A percentile compares a stretch with the other conserved stretches of the same genome.
Evolutionary conservation across 1,140 invertebrate genomes (phyloP).

Genomic region (Stenopsyche tienmushanensis): DNA sequence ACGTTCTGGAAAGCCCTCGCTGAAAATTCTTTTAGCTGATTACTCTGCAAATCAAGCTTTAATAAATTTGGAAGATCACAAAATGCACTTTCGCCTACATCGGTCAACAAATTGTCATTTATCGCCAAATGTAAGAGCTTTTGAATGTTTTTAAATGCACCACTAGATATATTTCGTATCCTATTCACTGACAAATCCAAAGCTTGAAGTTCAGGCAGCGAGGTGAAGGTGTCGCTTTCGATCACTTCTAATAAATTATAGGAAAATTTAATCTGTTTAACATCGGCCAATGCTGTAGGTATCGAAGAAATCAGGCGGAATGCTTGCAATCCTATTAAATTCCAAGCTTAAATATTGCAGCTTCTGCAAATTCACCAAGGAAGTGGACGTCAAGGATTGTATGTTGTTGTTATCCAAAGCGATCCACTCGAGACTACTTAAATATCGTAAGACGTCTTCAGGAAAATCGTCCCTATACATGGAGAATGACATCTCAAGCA

Average conservation of each 20-base stretch:
- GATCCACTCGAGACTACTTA: constrained; percentile 77
- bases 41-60: constrained; percentile 71
- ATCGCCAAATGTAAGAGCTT: constrained; percentile 70
- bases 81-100: constrained; percentile 65
- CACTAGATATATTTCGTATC: constrained; percentile 59
- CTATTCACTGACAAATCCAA: constrained; percentile 72
- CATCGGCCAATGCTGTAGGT: constrained; percentile 67
- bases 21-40: constrained; percentile 66
- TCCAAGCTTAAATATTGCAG: constrained; percentile 84
- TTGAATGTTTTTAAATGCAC: constrained; percentile 66
- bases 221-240: constrained; percentile 63
- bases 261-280: constrained; percentile 75
- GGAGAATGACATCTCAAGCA: constrained; percentile 82
- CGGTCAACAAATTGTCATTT: constrained; percentile 64
- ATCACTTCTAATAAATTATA: constrained; percentile 69
- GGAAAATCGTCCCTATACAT: constrained; percentile 78
- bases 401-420: constrained; percentile 88
- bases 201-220: constrained; percentile 65
- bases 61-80: constrained; percentile 66
- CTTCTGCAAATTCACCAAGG: constrained; percentile 61
- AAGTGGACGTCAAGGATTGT: constrained; percentile 66
- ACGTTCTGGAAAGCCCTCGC: constrained; percentile 67
- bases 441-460: constrained; percentile 66
- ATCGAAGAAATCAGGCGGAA: constrained; percentile 66
- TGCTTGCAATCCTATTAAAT: constrained; percentile 72